A percentile compares a stretch with the other conserved stretches of the same genome.
Conservation (phyloP, 2,113 vertebrate species). For the Sus scrofa region DNA sequence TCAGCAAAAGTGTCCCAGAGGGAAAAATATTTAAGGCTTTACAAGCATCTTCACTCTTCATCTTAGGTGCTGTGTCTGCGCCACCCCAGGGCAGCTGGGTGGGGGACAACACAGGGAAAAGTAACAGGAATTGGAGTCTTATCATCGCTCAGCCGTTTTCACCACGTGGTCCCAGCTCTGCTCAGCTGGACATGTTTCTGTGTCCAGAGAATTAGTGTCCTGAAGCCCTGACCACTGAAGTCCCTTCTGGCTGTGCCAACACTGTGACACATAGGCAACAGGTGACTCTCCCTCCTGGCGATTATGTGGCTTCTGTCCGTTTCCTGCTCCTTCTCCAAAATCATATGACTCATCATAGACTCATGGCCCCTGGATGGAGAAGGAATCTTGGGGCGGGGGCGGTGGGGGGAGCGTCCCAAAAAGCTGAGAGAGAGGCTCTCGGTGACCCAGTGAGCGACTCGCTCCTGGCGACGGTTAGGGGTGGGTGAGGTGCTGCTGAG, state of each 20-base stretch:
- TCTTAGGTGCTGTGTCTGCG: fast-evolving
- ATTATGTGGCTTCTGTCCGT: fast-evolving
- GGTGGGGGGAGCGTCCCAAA: not conserved
- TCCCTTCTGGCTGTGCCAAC: not conserved
- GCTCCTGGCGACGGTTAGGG: fast-evolving
- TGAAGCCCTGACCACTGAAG: not conserved
- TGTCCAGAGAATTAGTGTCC: too few species aligned
- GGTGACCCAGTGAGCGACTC: fast-evolving
- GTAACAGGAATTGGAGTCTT: fast-evolving
- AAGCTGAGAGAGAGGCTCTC: fast-evolving
- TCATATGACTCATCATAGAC: not conserved
- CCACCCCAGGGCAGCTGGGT: fast-evolving
- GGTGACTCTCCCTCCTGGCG: not conserved
- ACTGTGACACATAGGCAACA: not conserved
- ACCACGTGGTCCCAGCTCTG: fast-evolving
- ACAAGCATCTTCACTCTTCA: not conserved
- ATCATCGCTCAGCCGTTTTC: fast-evolving
- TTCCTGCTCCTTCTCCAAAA: too few species aligned
- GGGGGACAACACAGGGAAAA: fast-evolving
- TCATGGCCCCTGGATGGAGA: not conserved
- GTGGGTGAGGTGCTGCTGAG: fast-evolving
- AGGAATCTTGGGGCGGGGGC: not conserved
- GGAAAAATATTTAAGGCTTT: fast-evolving
- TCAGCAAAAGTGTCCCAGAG: not conserved
- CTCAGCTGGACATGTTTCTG: fast-evolving